Evolutionary conservation across 2,888 invertebrate species (phyloP), one percentile per base, ranked within the genome.

Genomic region (Drosophila monieri): DNA sequence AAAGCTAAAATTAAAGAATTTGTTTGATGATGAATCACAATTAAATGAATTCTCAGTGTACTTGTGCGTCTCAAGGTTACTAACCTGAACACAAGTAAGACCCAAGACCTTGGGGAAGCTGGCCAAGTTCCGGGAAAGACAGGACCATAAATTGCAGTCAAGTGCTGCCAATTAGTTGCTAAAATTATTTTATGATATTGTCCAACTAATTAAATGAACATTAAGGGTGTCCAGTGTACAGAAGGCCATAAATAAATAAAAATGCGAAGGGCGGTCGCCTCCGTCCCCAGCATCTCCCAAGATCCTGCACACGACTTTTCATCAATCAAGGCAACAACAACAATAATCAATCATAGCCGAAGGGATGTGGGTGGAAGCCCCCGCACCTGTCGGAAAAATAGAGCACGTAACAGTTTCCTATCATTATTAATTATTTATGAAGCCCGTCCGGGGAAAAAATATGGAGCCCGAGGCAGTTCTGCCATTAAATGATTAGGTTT

Each of bases 141-240:
- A 59, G 41, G 52, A 59, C 58, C 73, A 81, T 86, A 84, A 81
- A 81, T 81, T 84, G 85, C 80, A 80, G 80, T 86, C 87, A 86
- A 84, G 85, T 84, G 78, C 80, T 81, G 80, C 87, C 80, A 81
- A 81, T 81, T 84, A 81, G 80, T 76, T 86, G 84, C 80, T 76
- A 70, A 81, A 81, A 85, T 85, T 77, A 85, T 80, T 80, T 86
- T 75, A 81, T 81, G 83, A 70, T 80, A 86, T 80, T 77, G 75
- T 71, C 65, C 80, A 75, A 84, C 78, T 86, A 86, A 86, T 86
- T 80, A 86, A 86, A 77, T 68, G 52, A 66, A 67, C 68, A 78
- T 61, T 66, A 68, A 54, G 72, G 46, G 43, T 35, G 35, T 43
- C 25, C 21, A 43, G 35, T 15, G 23, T 23, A 21, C 35, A 46